Percentiles rank a stretch among this genome's conserved stretches.
phyloP scores from a whole-genome alignment of 2,888 invertebrate species.

The Ormia ochracea region DNA sequence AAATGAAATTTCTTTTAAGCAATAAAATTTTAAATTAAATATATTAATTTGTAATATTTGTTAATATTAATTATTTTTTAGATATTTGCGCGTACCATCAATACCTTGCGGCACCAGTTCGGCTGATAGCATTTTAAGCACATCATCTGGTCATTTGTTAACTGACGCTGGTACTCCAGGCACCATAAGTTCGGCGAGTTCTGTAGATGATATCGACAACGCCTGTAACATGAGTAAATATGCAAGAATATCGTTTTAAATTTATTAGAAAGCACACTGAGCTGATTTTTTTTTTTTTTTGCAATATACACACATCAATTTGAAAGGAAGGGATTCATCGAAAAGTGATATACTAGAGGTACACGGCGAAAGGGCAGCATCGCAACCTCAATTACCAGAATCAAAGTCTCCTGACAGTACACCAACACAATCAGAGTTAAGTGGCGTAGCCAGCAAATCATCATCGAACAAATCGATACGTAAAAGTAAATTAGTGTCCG shows the following conservation, averaged over 20 bases:
- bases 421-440: slow-evolving; percentile 6
- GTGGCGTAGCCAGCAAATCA: slow-evolving; percentile 65
- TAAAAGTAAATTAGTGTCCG: slow-evolving; percentile 70
- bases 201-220: slow-evolving; percentile 81
- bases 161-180: slow-evolving; percentile 81
- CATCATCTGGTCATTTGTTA: slow-evolving; percentile 76
- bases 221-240: slow-evolving; percentile 57
- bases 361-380: slow-evolving; percentile 21
- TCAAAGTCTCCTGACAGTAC: slow-evolving; percentile 60
- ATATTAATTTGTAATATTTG: no score
- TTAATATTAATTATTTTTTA: slow-evolving; percentile 45
- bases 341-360: slow-evolving; percentile 70
- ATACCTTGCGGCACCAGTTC: slow-evolving; percentile 78
- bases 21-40: no score
- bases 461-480: slow-evolving; percentile 71
- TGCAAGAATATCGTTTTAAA: neutral
- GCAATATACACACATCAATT: neutral
- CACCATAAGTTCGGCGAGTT: slow-evolving; percentile 85
- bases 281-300: neutral
- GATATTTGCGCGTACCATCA: slow-evolving; percentile 78
- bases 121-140: slow-evolving; percentile 78
- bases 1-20: no score
- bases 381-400: slow-evolving; percentile 58
- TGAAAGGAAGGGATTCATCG: slow-evolving; percentile 74
- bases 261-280: neutral